These are phyloP conservation scores for Apostichopus leukothele DNA, from an alignment of 53 echinoderm and acorn worm species.

Conservation along the genomic window DNA sequence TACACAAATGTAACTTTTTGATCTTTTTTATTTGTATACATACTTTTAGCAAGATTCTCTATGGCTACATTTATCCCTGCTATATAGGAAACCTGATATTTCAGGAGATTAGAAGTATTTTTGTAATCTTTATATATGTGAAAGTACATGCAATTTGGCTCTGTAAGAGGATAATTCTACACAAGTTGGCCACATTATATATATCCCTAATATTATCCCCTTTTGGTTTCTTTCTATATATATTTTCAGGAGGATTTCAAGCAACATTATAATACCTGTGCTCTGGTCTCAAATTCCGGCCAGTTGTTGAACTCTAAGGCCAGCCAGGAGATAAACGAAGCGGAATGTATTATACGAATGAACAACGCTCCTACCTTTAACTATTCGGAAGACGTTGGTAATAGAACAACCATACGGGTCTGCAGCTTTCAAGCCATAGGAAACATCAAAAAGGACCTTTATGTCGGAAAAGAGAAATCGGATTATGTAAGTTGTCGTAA, in stretches of 20 bases:
- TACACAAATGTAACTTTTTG: too few relatives aligned
- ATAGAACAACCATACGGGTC: slow-evolving; percentile 41
- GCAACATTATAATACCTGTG: slow-evolving; percentile 39
- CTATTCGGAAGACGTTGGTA: slow-evolving; percentile 27
- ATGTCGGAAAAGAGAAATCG: slow-evolving; percentile 36
- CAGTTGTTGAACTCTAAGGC: slow-evolving; percentile 38
- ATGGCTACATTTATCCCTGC: too few relatives aligned
- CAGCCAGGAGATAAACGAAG: slow-evolving; percentile 39
- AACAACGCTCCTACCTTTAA: slow-evolving; percentile 43
- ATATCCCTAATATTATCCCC: too few relatives aligned
- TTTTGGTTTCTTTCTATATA: too few relatives aligned
- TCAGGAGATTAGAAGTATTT: too few relatives aligned
- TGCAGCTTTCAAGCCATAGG: slow-evolving; percentile 47
- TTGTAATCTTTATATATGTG: too few relatives aligned
- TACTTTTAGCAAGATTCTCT: too few relatives aligned
- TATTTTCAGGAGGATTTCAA: slow-evolving; percentile 37
- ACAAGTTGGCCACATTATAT: too few relatives aligned
- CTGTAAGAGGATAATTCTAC: too few relatives aligned
- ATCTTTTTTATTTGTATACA: too few relatives aligned
- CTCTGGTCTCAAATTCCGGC: slow-evolving; percentile 44
- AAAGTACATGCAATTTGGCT: too few relatives aligned
- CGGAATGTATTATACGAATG: slow-evolving; percentile 48
- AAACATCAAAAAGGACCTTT: slow-evolving; percentile 35
- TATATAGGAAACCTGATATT: too few relatives aligned
- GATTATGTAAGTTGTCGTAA: slow-evolving; percentile 24